These are phyloP conservation scores for Lymantria monacha DNA, from an alignment of 2,888 invertebrate species.

Conservation along the genomic window DNA sequence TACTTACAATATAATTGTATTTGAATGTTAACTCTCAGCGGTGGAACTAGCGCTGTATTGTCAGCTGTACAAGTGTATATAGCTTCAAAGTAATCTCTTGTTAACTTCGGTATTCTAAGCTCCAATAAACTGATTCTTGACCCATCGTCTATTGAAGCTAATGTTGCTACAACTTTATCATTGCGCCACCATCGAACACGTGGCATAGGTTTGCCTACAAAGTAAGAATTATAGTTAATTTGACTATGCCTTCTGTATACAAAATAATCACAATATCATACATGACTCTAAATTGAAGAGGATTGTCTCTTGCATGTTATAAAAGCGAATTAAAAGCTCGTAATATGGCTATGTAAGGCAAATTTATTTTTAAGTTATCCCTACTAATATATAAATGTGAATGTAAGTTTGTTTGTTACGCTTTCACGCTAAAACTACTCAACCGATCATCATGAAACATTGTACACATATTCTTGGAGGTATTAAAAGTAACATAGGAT, in stretches of 20 bases:
- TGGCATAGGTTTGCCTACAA: slow-evolving; percentile 73
- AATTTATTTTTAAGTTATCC: too few species aligned
- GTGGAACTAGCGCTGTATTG: slow-evolving; percentile 86
- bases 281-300: too few species aligned
- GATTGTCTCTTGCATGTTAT: too few species aligned
- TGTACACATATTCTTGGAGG: too few species aligned
- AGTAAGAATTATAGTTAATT: neutral
- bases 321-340: too few species aligned
- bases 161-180: slow-evolving; percentile 68
- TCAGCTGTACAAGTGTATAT: slow-evolving; percentile 88
- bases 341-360: too few species aligned
- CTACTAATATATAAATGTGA: too few species aligned
- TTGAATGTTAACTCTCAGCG: slow-evolving; percentile 84
- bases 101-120: slow-evolving; percentile 63
- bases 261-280: too few species aligned
- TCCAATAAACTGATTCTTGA: slow-evolving; percentile 61
- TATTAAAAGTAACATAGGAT: too few species aligned
- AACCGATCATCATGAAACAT: too few species aligned
- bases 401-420: too few species aligned
- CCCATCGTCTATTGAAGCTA: slow-evolving; percentile 62
- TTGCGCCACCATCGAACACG: slow-evolving; percentile 75
- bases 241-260: neutral
- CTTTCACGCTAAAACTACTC: too few species aligned
- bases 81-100: slow-evolving; percentile 85
- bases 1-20: slow-evolving; percentile 86